A percentile compares a stretch with the other conserved stretches of the same genome.
Evolutionary conservation across 2,888 invertebrate species (phyloP).

Genomic region (Protodeltote pygarga): DNA sequence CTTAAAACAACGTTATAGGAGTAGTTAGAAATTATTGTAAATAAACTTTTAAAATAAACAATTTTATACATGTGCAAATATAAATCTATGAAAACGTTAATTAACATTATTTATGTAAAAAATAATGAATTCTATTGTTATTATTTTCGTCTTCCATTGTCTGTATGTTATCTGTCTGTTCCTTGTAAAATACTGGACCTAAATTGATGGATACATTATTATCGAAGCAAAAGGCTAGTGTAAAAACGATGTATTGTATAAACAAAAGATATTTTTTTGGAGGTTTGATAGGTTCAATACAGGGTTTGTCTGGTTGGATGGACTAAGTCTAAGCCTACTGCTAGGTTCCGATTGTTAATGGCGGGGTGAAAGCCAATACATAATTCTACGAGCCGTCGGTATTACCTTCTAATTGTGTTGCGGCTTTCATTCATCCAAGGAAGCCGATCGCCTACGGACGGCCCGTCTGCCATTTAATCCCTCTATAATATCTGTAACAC

Average conservation of each 20-base stretch:
- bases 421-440: slow-evolving; percentile 38
- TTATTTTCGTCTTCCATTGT: slow-evolving; percentile 78
- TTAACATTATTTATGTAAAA: slow-evolving; percentile 52
- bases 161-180: slow-evolving; percentile 47
- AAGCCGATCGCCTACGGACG: slow-evolving; percentile 24
- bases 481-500: slow-evolving; percentile 29
- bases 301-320: slow-evolving; percentile 23
- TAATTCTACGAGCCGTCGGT: slow-evolving; percentile 28
- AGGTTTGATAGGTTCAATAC: slow-evolving; percentile 23
- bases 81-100: slow-evolving; percentile 57
- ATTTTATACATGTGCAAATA: slow-evolving; percentile 76
- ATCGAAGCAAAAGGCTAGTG: slow-evolving; percentile 44
- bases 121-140: slow-evolving; percentile 54
- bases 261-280: slow-evolving; percentile 14
- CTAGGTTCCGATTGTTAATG: slow-evolving; percentile 20
- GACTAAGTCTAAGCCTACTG: slow-evolving; percentile 14
- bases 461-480: slow-evolving; percentile 29
- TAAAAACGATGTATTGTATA: slow-evolving; percentile 31
- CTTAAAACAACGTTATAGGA: slow-evolving; percentile 68
- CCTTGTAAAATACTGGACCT: slow-evolving; percentile 34
- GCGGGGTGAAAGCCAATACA: slow-evolving; percentile 21
- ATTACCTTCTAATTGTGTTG: slow-evolving; percentile 42
- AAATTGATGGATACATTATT: slow-evolving; percentile 17
- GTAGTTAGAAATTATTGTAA: slow-evolving; percentile 76
- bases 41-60: slow-evolving; percentile 72